Base-by-base conservation (phyloP, 2,888 invertebrate species). In the Tinea semifulvella region DNA sequence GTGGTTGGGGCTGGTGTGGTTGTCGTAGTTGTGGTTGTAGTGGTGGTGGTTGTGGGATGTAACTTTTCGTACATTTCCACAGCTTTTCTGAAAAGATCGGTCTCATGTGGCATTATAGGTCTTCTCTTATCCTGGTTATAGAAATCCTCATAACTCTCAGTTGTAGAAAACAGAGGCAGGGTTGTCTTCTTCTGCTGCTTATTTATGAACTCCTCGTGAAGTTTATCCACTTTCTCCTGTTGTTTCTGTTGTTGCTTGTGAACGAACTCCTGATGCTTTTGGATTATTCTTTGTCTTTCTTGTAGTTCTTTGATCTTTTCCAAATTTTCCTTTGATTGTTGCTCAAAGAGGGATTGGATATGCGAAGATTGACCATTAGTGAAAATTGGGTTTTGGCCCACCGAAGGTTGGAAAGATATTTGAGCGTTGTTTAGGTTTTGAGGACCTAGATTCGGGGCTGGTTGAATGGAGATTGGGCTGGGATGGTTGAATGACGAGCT, bases 231-330 rank as follows among this genome's bases (percentile, higher is more conserved):
- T 58, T 91, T 91, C 56, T 89, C 88, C 56, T 91, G 87, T 35
- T 90, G 88, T 53, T 90, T 90, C 52, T 91, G 85, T 53, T 91
- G 91, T 56, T 91, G 91, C 56, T 89, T 90, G 55, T 91, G 90
- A 3, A 90, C 85, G 53, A 91, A 88, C 52, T 91, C 85, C 54
- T 91, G 90, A 52, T 89, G 89, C 56, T 89, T 89, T 53, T 89
- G 88, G 48, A 89, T 89, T 3, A 89, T 83, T 50, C 87, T 83
- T 54, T 89, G 88, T 52, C 89, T 85, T 51, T 91, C 90, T 53
- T 87, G 84, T 39, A 90, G 83, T 52, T 90, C 89, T 52, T 87
- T 86, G 1, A 88, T 61, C 46, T 84, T 76, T 56, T 88, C 86
- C 40, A 81, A 58, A 51, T 82, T 81, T 50, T 88, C 82, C 55